Conservation (phyloP, 2,888 invertebrate genomes). For the Diplolepis rosae region DNA sequence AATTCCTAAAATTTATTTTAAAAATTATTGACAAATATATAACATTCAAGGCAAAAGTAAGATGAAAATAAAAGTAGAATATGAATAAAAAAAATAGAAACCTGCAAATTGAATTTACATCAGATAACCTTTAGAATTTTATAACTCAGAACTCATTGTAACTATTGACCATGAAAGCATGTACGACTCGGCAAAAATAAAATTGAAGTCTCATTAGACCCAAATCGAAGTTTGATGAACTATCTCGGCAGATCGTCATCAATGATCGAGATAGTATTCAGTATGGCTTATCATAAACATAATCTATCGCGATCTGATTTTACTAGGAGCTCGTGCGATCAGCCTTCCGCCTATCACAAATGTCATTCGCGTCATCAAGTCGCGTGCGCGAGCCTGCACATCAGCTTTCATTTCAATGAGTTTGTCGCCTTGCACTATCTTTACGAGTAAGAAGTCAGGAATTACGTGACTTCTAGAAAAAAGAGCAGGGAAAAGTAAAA, state of each 20-base stretch:
- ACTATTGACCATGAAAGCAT: not conserved
- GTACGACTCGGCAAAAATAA: not conserved
- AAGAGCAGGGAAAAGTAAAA: not conserved
- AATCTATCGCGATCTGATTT: conserved; percentile 38
- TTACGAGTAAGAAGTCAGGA: not conserved
- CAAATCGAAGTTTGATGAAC: not conserved
- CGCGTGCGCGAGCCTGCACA: conserved; percentile 37
- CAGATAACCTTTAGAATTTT: too few relatives aligned
- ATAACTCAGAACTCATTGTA: not conserved
- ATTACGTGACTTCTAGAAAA: not conserved
- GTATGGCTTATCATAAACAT: conserved; percentile 4
- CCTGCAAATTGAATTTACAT: too few relatives aligned
- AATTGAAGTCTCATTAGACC: not conserved
- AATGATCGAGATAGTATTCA: not conserved
- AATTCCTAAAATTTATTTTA: too few relatives aligned
- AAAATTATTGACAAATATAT: too few relatives aligned
- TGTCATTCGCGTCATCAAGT: conserved; percentile 36
- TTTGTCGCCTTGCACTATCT: conserved; percentile 4
- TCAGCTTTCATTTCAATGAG: conserved; percentile 13
- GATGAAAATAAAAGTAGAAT: too few relatives aligned
- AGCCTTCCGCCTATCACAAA: conserved; percentile 24
- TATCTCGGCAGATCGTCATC: not conserved
- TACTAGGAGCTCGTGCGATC: conserved; percentile 26
- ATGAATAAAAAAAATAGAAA: too few relatives aligned
- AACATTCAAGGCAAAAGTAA: too few relatives aligned